phyloP scores from a whole-genome alignment of 1,140 invertebrate genomes.

The Halesus radiatus region DNA sequence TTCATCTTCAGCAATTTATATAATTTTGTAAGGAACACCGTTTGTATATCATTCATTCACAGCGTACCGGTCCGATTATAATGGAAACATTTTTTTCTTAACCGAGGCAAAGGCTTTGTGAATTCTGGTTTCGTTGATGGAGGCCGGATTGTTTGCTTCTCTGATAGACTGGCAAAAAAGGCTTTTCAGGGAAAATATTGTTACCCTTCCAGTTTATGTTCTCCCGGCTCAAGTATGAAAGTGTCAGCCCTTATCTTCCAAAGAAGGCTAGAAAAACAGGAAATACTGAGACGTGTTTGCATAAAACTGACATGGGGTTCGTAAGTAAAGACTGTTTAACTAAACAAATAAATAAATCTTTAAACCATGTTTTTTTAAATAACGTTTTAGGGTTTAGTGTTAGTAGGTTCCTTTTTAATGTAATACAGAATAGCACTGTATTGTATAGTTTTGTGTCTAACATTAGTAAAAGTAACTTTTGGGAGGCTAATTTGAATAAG shows the following conservation, averaged over 20 bases:
- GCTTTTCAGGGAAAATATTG: conserved; percentile 56
- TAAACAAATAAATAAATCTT: background rate
- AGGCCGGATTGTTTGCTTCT: conserved; percentile 22
- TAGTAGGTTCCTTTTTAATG: too few relatives aligned
- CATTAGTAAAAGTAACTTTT: too few relatives aligned
- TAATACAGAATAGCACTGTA: too few relatives aligned
- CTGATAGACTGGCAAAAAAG: conserved; percentile 23
- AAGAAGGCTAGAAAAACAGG: conserved; percentile 8
- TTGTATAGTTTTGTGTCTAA: too few relatives aligned
- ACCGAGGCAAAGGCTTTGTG: background rate
- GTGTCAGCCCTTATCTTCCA: background rate
- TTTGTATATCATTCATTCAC: too few relatives aligned
- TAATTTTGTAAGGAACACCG: too few relatives aligned
- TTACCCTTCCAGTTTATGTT: conserved; percentile 41
- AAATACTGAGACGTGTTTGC: conserved; percentile 53
- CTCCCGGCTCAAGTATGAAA: conserved; percentile 34
- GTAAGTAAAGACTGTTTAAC: background rate
- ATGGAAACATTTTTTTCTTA: background rate
- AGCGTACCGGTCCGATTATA: too few relatives aligned
- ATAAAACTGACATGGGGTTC: conserved; percentile 10
- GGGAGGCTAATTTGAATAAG: too few relatives aligned
- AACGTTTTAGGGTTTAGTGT: too few relatives aligned
- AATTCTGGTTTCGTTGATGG: conserved; percentile 5
- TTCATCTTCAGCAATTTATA: too few relatives aligned
- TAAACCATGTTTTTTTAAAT: too few relatives aligned